Percentiles rank a stretch among this genome's conserved stretches.
Evolutionary conservation across 1,140 invertebrate species (phyloP).

Genomic region (Scaptomyza montana): DNA sequence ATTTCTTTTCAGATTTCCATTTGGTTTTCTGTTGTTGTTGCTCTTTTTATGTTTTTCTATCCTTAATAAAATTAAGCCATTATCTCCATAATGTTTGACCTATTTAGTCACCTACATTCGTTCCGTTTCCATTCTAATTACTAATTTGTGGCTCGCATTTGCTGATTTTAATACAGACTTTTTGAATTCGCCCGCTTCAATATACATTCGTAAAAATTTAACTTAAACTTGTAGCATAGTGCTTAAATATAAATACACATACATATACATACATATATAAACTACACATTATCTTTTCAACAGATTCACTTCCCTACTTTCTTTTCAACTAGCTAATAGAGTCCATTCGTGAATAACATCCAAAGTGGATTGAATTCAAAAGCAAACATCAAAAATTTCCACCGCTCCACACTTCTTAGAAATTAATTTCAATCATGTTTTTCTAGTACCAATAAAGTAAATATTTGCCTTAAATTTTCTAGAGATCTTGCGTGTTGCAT

Average conservation of each 20-base stretch:
- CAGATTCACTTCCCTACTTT: slow-evolving; percentile 33
- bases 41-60: slow-evolving; percentile 10
- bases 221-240: slow-evolving; percentile 23
- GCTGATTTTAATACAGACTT: slow-evolving; percentile 44
- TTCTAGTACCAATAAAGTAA: slow-evolving; percentile 53
- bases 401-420: slow-evolving; percentile 36
- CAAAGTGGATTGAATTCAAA: slow-evolving; percentile 18
- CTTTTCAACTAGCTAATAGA: slow-evolving; percentile 42
- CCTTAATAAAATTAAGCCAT: slow-evolving; percentile 27
- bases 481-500: slow-evolving; percentile 51
- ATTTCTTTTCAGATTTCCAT: slow-evolving; percentile 45
- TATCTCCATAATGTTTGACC: slow-evolving; percentile 6
- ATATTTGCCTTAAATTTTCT: slow-evolving; percentile 43
- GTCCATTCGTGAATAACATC: slow-evolving; percentile 2
- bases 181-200: slow-evolving; percentile 18
- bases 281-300: slow-evolving; percentile 36
- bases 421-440: slow-evolving; percentile 30
- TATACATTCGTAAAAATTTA: slow-evolving; percentile 34
- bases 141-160: slow-evolving; percentile 54
- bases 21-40: background rate
- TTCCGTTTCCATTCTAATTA: slow-evolving; percentile 19
- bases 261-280: slow-evolving; percentile 41
- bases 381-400: slow-evolving; percentile 22
- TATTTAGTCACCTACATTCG: slow-evolving; percentile 26
- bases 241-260: slow-evolving; percentile 21